Evolutionary conservation across 2,113 vertebrate genomes (phyloP).

Genomic region (Blennius ocellaris): DNA sequence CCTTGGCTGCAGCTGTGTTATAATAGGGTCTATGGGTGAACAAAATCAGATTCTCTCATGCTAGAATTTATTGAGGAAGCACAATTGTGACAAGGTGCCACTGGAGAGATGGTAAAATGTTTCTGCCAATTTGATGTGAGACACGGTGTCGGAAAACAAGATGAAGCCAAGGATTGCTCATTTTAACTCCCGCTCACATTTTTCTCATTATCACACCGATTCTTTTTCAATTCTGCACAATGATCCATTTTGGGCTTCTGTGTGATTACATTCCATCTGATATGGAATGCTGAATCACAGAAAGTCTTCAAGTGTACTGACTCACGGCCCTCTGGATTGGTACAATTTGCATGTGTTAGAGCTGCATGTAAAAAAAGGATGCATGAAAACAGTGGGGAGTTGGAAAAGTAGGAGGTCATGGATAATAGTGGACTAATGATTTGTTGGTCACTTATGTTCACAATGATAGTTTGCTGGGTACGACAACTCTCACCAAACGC

Average conservation of each 20-base stretch:
- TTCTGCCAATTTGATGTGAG: background rate
- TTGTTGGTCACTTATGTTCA: too few relatives aligned
- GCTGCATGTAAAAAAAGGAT: background rate
- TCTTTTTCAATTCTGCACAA: conserved; percentile 2
- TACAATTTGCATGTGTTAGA: background rate
- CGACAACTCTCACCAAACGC: too few relatives aligned
- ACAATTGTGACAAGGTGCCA: background rate
- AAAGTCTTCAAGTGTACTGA: background rate
- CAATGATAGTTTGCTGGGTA: too few relatives aligned
- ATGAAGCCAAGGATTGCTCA: too few relatives aligned
- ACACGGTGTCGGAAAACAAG: background rate
- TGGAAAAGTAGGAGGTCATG: too few relatives aligned
- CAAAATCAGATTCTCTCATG: background rate
- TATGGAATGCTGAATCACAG: too few relatives aligned
- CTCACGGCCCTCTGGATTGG: background rate
- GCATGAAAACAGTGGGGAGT: too few relatives aligned
- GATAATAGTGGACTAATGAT: too few relatives aligned
- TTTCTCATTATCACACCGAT: conserved; percentile 8
- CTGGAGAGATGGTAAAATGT: background rate
- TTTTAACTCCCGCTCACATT: background rate
- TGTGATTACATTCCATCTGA: conserved; percentile 6
- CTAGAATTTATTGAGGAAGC: background rate
- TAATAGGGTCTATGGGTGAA: background rate
- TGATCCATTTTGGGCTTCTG: conserved; percentile 2
- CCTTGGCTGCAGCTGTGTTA: background rate